Percentiles rank a stretch among this genome's conserved stretches.
Conservation (phyloP, 2,797 vertebrate species). For the Urophycis tenuis region DNA sequence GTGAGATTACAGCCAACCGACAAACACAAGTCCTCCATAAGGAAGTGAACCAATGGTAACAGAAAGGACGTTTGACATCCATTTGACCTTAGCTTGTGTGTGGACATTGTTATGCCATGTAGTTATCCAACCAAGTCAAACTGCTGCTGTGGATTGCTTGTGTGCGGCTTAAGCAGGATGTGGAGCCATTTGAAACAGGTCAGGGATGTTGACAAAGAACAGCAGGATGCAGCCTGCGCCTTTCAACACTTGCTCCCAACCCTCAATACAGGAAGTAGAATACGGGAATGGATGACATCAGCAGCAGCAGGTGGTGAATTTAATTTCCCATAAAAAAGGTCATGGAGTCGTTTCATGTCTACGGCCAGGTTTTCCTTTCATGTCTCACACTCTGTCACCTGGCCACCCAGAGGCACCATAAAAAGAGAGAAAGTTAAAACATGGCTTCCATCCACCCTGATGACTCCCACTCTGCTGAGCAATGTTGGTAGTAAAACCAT, state of each 20-base stretch:
- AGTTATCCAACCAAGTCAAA: neutral
- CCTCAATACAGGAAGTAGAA: neutral
- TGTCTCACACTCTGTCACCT: too few species aligned
- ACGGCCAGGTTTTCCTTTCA: neutral
- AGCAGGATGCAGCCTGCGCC: neutral
- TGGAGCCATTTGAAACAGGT: slow-evolving; percentile 35
- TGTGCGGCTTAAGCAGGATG: slow-evolving; percentile 4
- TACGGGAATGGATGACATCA: neutral
- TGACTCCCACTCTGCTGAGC: neutral
- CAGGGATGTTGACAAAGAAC: slow-evolving; percentile 40
- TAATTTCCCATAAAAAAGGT: neutral
- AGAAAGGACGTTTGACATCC: neutral
- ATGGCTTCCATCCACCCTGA: neutral
- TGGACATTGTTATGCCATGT: neutral
- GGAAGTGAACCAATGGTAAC: neutral
- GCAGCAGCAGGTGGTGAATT: neutral
- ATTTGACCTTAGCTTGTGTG: neutral
- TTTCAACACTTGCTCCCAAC: neutral
- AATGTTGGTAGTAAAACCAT: neutral
- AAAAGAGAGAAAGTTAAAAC: neutral
- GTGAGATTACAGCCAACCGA: neutral
- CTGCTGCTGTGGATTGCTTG: neutral
- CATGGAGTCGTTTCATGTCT: neutral
- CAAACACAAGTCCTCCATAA: neutral
- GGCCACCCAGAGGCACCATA: neutral